phyloP scores from a whole-genome alignment of 35 echinoderm and acorn worm species.

The Chiridota heheva region DNA sequence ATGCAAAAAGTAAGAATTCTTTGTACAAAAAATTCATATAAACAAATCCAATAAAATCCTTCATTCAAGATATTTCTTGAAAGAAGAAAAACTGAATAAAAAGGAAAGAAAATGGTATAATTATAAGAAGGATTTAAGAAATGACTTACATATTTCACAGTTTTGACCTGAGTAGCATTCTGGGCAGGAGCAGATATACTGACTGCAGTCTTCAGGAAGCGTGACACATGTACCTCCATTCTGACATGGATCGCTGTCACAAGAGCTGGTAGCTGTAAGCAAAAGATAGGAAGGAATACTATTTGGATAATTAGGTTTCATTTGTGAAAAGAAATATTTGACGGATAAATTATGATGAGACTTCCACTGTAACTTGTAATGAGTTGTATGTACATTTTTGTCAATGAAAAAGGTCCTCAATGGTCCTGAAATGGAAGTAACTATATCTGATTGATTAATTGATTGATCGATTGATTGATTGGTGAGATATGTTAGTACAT shows the following conservation, averaged over 20 bases:
- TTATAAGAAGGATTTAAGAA: constrained; percentile 16
- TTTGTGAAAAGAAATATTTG: too few species aligned
- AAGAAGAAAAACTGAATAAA: constrained; percentile 14
- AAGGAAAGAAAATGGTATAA: constrained; percentile 38
- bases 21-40: not conserved
- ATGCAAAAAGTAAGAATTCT: not conserved
- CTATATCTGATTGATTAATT: too few species aligned
- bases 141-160: constrained; percentile 75
- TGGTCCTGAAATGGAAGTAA: too few species aligned
- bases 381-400: too few species aligned
- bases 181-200: constrained; percentile 57
- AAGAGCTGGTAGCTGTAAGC: constrained; percentile 45
- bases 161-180: constrained; percentile 64
- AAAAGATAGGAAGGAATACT: too few species aligned
- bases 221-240: constrained; percentile 47
- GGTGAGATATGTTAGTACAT: too few species aligned
- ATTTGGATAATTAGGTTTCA: too few species aligned
- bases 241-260: constrained; percentile 51
- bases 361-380: too few species aligned
- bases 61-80: not conserved
- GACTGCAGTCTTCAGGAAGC: constrained; percentile 41
- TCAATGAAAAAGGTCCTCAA: too few species aligned
- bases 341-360: too few species aligned
- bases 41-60: not conserved
- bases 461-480: too few species aligned